Evolutionary conservation across 2,113 vertebrate genomes (phyloP), one percentile per base, ranked within the genome.

Genomic region (Caretta caretta): DNA sequence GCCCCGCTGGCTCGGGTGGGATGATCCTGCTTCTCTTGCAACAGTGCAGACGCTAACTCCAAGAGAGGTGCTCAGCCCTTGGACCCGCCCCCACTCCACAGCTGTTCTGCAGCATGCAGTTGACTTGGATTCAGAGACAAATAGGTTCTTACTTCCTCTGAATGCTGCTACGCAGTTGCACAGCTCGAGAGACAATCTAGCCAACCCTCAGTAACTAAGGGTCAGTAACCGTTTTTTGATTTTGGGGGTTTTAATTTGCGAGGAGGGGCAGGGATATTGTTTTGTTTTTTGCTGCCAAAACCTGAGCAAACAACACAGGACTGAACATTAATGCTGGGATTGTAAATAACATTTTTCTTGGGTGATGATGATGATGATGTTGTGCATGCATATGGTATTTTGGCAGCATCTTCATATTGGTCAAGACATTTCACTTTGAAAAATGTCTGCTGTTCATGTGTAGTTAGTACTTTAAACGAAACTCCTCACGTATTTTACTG

Each of bases 401-500:
- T 93, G 83, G 92, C 78, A 96, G 25, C 65, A 50, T 72, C 62
- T 93, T 82, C 78, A 88, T 80, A 86, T 17, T 83, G 85, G 81
- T 94, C 49, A 95, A 88, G 79, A 82, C 62, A 85, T 90, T 95
- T 95, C 50, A 79, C 20, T 92, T 78, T 88, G 92, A 94, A 84
- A 96, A 97, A 78, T 91, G 80, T 62, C 87, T 96, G 89, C 89
- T 92, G 85, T 89, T 96, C 81, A 80, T 90, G 19, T 57, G 38
- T 78, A 96, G 80, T 72, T 90, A 93, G 90, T 89, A 78, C 89
- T 95, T 94, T 5, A 94, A 76, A 93, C 94, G 75, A 91, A 96
- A 90, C 87, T 93, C 75, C 90, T 95, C 88, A 96, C 2, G 8
- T 86, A 95, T 93, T 95, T 96, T 90, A 88, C 90, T 89, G 84